Base-by-base conservation (phyloP, 2,113 vertebrate species). In the Chrysochloris asiatica region DNA sequence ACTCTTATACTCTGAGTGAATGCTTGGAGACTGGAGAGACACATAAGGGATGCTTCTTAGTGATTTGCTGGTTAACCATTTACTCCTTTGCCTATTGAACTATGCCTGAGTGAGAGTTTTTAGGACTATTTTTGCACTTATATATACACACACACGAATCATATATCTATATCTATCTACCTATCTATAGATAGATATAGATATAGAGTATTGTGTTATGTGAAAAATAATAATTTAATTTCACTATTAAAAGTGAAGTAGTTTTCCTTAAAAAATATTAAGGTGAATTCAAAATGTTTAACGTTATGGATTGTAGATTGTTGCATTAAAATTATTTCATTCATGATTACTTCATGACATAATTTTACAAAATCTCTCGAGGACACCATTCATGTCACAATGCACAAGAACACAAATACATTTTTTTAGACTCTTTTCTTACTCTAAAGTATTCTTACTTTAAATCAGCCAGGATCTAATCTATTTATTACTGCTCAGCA, bases 1-100 rank as follows among this genome's bases (percentile, higher is more conserved):
- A 93, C 94, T 91, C 61, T 89, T 80, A n/a, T 97, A 87, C 67
- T 86, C 75, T 80, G 93, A 71, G 71, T 96, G 89, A 93, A 69
- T 91, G 80, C 88, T 95, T 86, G 75, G 84, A 92, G 33, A 95
- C 38, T 0, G 21, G 76, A 94, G 77, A 80, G 90, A 90, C 47
- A 91, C 61, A n/a, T 69, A 59, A 19, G 52, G 8, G 14, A 24
- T 94, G 22, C 22, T 56, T 94, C 65, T 93, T 56, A 50, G 10
- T 67, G 30, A 5, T 78, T 86, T 61, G 2, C 28, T 86, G 45
- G 3, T 86, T 94, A 92, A 72, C 2, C 48, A 86, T 30, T 80
- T 69, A 71, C 77, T 65, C n/a, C 54, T 47, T 22, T 80, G 6
- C 24, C 36, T 88, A 72, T 83, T 80, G 41, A 93, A 72, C 4